Conservation (phyloP, 2,113 vertebrate genomes). For the Delphinapterus leucas region DNA sequence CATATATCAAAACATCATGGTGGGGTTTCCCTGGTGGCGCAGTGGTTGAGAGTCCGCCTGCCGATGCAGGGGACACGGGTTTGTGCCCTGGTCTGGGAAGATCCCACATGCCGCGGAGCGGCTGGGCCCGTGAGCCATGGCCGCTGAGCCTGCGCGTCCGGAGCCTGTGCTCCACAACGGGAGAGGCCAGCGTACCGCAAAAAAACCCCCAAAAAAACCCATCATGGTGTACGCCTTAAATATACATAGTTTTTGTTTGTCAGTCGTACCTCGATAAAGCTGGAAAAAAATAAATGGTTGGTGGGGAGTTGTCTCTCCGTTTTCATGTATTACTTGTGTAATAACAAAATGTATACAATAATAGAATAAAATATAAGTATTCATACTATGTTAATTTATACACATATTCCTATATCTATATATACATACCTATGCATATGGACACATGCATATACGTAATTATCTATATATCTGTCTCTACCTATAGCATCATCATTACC, state of each 20-base stretch:
- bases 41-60: no score
- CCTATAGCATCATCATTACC: background rate
- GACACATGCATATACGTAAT: no score
- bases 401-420: background rate
- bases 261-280: background rate
- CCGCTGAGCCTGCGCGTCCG: no score
- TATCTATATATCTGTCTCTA: background rate
- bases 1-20: no score
- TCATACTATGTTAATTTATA: background rate
- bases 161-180: no score
- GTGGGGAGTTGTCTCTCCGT: background rate
- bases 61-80: no score
- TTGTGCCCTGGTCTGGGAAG: no score
- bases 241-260: background rate
- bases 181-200: no score
- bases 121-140: no score
- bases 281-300: background rate
- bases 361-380: background rate
- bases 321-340: background rate
- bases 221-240: background rate
- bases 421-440: background rate
- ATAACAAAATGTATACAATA: background rate
- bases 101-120: no score
- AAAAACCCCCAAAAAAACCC: fast-evolving
- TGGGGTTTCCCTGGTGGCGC: no score